Conservation (phyloP, 2,797 vertebrate species). For the Strix occidentalis region DNA sequence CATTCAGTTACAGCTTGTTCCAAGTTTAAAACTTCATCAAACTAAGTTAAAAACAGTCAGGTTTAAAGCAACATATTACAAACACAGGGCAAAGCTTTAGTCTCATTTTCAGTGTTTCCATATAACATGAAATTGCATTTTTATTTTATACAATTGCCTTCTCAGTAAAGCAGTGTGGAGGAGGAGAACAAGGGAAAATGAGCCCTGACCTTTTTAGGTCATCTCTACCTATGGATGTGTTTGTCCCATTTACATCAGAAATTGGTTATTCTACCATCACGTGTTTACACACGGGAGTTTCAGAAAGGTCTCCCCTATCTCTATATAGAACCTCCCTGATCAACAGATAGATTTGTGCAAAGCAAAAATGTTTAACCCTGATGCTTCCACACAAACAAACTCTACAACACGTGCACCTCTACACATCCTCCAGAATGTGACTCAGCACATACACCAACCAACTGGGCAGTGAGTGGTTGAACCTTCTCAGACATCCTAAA, state of each 20-base stretch:
- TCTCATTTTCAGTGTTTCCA: background rate
- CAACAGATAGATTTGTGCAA: background rate
- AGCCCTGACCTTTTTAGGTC: background rate
- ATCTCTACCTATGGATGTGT: background rate
- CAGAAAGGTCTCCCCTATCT: background rate
- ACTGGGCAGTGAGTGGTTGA: background rate
- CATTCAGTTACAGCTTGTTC: background rate
- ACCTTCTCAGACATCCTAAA: background rate
- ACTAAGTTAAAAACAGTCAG: background rate
- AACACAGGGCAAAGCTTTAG: background rate
- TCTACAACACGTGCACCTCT: background rate
- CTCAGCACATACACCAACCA: background rate
- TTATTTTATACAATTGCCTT: background rate
- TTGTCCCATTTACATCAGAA: background rate
- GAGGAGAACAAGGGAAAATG: background rate
- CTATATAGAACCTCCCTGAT: background rate
- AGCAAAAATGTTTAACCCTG: background rate
- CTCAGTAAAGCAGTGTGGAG: background rate
- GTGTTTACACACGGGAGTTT: accelerated
- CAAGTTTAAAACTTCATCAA: background rate
- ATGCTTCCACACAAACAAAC: accelerated
- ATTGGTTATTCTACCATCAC: background rate
- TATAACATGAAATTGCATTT: background rate
- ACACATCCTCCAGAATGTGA: background rate
- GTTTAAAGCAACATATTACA: background rate